Evolutionary conservation across 1,140 invertebrate genomes (phyloP), one percentile per base, ranked within the genome.

Genomic region (Zaprionus lachaisei): DNA sequence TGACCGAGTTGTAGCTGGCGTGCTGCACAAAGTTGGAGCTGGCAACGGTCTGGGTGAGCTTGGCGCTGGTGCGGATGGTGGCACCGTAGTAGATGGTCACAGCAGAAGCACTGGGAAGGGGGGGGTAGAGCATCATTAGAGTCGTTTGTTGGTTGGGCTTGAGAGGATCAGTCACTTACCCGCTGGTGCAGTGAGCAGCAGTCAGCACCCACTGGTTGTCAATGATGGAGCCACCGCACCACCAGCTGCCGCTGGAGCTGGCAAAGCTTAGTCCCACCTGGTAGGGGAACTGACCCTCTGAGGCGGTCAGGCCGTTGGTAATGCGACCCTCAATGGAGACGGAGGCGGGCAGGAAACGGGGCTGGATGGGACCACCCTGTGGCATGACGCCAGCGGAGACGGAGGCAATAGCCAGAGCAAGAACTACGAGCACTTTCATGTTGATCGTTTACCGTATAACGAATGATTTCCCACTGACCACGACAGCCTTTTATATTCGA

Each of bases 141-240:
- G 38, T 15, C 12, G 5, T 5, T 12, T 41, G 24, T 26, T 26
- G 24, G 24, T 15, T 5, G 4, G 4, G 38, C 37, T n/a, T 17
- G 44, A 3, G 7, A 11, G n/a, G 17, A 51, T 61, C 2, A 2
- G 11, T 1, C 5, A 26, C 76, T 72, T 63, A 85, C 81, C 82
- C 72, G 54, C 17, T 54, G 47, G 74, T 77, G 77, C 95, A 96
- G 78, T 96, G 95, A 22, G 94, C 95, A 22, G 95, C 95, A 11
- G 94, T 94, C 28, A 95, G 71, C 3, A 95, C 84, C 93, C 93
- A 95, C 3, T 92, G 20, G 57, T 91, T 78, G 73, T 82, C 92
- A 34, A 95, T 93, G 56, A 96, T 76, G 55, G 94, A 94, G 12
- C 94, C 95, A 15, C 95, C 95, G 85, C 95, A 96, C 80, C 92